phyloP scores from a whole-genome alignment of 1,140 invertebrate species.

The Ceratina australensis region DNA sequence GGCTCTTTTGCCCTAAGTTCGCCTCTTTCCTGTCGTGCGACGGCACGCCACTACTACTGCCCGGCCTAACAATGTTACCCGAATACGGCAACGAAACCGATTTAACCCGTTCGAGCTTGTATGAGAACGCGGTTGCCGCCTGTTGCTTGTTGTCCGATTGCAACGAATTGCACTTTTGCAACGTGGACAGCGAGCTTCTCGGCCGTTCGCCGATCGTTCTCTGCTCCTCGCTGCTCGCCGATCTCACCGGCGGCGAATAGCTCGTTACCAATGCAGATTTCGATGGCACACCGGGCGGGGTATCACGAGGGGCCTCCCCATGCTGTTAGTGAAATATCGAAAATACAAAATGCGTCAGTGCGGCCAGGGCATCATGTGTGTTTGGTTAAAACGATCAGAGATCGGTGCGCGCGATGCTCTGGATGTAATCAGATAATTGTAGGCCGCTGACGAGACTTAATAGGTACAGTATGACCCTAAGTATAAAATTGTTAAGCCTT shows the following conservation, averaged over 20 bases:
- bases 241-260: conserved; percentile 59
- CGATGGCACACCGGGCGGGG: conserved; percentile 58
- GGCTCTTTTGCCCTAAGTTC: conserved; percentile 60
- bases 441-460: conserved; percentile 9
- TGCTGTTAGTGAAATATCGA: conserved; percentile 76
- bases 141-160: conserved; percentile 53
- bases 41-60: conserved; percentile 52
- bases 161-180: conserved; percentile 58
- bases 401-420: conserved; percentile 8
- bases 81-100: conserved; percentile 72
- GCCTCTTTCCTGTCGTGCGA: conserved; percentile 66
- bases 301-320: conserved; percentile 69
- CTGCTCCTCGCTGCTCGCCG: conserved; percentile 63
- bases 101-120: conserved; percentile 70
- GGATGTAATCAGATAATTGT: conserved; percentile 17
- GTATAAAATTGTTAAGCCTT: too few relatives aligned
- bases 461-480: conserved; percentile 35
- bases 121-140: conserved; percentile 58
- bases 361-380: not conserved
- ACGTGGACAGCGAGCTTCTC: conserved; percentile 50
- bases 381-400: conserved; percentile 32
- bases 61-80: conserved; percentile 64
- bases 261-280: conserved; percentile 64
- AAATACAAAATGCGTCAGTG: conserved; percentile 63
- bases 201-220: conserved; percentile 56